phyloP scores from a whole-genome alignment of 2,113 vertebrate species.

The Eurystomus gularis region DNA sequence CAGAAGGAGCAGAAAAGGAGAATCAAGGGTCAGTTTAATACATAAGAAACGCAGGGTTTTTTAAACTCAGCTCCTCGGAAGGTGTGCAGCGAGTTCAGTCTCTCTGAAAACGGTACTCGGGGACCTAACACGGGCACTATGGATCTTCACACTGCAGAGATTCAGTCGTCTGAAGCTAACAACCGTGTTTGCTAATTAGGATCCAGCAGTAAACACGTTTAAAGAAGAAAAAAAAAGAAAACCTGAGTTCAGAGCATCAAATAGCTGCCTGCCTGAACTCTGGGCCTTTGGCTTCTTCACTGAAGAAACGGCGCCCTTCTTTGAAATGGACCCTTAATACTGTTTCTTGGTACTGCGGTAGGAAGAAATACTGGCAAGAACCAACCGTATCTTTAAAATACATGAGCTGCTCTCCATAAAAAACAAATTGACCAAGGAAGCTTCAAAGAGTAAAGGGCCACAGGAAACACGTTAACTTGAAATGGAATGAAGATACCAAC shows the following conservation, averaged over 20 bases:
- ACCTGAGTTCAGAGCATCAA: background rate
- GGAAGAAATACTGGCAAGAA: conserved; percentile 51
- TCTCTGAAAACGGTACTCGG: background rate
- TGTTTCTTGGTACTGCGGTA: background rate
- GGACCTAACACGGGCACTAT: background rate
- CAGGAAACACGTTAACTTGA: conserved; percentile 1
- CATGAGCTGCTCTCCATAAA: conserved; percentile 15
- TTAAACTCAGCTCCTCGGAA: background rate
- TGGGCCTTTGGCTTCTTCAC: conserved; percentile 23
- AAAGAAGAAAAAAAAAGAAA: background rate
- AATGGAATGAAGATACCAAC: conserved; percentile 68
- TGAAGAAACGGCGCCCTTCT: conserved; percentile 4
- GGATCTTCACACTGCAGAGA: background rate
- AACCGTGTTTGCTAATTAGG: background rate
- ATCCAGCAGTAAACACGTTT: background rate
- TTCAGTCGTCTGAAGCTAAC: conserved; percentile 32
- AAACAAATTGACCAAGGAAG: background rate
- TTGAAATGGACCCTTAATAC: conserved; percentile 51
- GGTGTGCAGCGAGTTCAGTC: background rate
- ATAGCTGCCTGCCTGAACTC: background rate
- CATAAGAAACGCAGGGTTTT: background rate
- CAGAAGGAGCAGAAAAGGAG: conserved; percentile 29
- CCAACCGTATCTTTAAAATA: background rate
- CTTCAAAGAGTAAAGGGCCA: background rate
- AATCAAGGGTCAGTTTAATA: conserved; percentile 39